Evolutionary conservation across 2,797 vertebrate species (phyloP).

Genomic region (Halcyon chelicuti): DNA sequence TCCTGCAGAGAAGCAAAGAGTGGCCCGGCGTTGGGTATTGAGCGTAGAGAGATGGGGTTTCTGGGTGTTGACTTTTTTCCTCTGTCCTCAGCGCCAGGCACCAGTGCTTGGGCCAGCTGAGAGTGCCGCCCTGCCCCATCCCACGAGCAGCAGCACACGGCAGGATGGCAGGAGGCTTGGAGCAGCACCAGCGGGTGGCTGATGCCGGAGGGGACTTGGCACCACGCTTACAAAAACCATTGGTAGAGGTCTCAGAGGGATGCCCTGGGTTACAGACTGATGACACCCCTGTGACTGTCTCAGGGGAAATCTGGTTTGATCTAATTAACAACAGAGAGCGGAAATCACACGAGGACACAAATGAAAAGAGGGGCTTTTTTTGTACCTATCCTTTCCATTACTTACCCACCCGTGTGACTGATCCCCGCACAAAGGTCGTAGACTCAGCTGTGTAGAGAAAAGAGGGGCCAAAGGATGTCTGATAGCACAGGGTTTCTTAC

Average conservation of each 20-base stretch:
- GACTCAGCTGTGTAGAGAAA: neutral
- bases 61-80: neutral
- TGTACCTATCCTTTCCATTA: neutral
- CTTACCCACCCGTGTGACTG: neutral
- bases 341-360: neutral
- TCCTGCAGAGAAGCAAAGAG: neutral
- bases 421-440: neutral
- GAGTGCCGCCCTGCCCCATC: neutral
- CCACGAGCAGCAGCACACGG: accelerated
- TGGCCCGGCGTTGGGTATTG: neutral
- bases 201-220: neutral
- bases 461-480: neutral
- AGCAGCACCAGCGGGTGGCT: accelerated
- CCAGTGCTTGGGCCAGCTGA: neutral
- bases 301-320: neutral
- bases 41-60: neutral
- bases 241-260: neutral
- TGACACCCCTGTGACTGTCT: neutral
- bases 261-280: neutral
- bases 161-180: neutral
- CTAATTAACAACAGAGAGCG: neutral
- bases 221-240: neutral
- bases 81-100: neutral
- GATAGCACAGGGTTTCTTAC: neutral
- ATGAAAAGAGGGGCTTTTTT: neutral